Evolutionary conservation across 2,113 vertebrate species (phyloP).

Genomic region (Thinocorus orbignyianus): DNA sequence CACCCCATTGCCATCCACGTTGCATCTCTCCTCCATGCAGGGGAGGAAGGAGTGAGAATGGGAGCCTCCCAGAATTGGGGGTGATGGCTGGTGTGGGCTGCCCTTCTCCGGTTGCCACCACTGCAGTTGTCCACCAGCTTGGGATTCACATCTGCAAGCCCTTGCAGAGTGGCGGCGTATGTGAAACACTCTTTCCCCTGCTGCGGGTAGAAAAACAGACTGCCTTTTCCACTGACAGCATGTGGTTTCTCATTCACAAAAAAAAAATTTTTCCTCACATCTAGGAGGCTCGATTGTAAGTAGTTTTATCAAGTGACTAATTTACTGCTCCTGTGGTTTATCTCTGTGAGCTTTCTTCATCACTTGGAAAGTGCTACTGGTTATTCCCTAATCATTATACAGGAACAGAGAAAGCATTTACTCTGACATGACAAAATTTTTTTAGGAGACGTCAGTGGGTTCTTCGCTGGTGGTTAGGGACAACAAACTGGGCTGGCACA

Average conservation of each 20-base stretch:
- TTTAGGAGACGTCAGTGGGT: constrained; percentile 53
- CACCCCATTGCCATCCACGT: background rate
- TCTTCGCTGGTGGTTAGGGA: constrained; percentile 56
- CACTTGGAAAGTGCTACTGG: constrained; percentile 66
- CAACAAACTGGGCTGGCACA: background rate
- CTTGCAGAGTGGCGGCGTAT: rapidly evolving
- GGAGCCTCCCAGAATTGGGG: background rate
- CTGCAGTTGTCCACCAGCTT: background rate
- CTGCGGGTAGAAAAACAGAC: background rate
- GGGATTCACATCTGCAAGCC: constrained; percentile 16
- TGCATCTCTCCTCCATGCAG: rapidly evolving
- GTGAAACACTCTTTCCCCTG: constrained; percentile 38
- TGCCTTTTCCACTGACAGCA: constrained; percentile 71
- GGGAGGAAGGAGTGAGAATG: background rate
- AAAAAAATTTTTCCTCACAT: constrained; percentile 53
- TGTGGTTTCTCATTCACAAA: constrained; percentile 70
- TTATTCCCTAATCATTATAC: constrained; percentile 63
- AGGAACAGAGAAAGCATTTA: constrained; percentile 44
- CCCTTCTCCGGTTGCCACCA: background rate
- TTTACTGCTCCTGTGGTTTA: constrained; percentile 31
- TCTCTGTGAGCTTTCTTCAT: constrained; percentile 22
- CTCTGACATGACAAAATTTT: constrained; percentile 27
- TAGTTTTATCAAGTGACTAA: constrained; percentile 65
- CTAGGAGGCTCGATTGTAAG: background rate
- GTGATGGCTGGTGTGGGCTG: background rate